Evolutionary conservation across 2,113 vertebrate genomes (phyloP).

Genomic region (Cranoglanis bouderius): DNA sequence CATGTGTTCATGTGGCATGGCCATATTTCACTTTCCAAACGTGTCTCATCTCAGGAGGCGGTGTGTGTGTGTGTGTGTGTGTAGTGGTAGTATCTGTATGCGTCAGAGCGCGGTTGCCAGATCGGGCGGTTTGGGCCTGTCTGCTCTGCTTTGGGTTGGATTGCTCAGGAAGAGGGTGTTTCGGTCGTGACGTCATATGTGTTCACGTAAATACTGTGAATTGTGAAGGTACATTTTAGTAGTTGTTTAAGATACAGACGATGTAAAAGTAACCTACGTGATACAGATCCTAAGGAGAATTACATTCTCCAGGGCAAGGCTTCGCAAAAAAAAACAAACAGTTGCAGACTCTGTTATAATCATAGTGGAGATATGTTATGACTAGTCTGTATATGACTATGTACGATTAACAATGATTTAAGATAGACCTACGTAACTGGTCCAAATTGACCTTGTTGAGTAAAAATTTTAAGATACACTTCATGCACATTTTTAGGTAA

Average conservation of each 20-base stretch:
- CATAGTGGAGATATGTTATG: neutral
- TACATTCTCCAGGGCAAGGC: too few species aligned
- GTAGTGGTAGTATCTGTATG: neutral
- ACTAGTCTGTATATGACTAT: neutral
- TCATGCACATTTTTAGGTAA: neutral
- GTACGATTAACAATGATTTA: too few species aligned
- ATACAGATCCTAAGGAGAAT: neutral
- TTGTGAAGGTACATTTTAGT: neutral
- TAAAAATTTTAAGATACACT: neutral
- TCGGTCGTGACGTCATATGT: neutral
- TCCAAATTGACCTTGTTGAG: neutral
- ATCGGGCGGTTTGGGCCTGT: neutral
- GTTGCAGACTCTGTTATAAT: neutral
- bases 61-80: neutral
- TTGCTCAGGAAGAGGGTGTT: neutral
- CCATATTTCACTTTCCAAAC: neutral
- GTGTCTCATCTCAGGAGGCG: neutral
- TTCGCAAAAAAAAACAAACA: neutral
- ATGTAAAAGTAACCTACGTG: neutral
- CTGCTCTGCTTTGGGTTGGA: neutral
- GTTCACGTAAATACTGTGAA: neutral
- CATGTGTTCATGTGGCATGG: neutral
- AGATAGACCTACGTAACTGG: neutral
- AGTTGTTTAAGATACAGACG: neutral
- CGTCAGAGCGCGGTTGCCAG: slow-evolving; percentile 13